phyloP scores from a whole-genome alignment of 2,888 invertebrate species.

The Metalampra italica region DNA sequence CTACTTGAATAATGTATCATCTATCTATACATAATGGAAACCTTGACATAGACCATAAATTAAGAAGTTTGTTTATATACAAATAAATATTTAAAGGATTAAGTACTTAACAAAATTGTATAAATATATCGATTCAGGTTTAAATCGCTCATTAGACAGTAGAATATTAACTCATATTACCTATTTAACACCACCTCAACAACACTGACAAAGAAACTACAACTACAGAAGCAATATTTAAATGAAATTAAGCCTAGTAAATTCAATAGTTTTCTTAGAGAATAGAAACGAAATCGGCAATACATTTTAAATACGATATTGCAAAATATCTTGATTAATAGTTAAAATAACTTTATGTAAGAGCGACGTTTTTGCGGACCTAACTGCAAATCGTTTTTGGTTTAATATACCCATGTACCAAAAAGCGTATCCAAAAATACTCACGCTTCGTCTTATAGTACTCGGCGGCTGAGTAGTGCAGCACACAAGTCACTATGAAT shows the following conservation, averaged over 20 bases:
- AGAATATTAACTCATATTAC: no score
- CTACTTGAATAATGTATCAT: neutral
- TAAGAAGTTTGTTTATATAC: slow-evolving; percentile 3
- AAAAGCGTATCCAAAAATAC: slow-evolving; percentile 38
- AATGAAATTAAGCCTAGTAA: no score
- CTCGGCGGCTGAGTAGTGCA: slow-evolving; percentile 51
- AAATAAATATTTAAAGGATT: neutral
- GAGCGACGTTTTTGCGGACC: neutral
- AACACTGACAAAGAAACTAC: no score
- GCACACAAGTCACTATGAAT: slow-evolving; percentile 60
- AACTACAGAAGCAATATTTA: no score
- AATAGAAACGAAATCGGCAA: no score
- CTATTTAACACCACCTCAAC: no score
- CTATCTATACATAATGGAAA: neutral
- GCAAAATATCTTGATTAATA: no score
- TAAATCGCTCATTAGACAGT: no score
- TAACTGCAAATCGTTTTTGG: slow-evolving; percentile 11
- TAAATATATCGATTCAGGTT: no score
- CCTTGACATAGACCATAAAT: slow-evolving; percentile 8
- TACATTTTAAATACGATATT: no score
- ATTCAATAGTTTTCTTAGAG: no score
- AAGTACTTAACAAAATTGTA: neutral
- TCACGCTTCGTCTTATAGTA: slow-evolving; percentile 70
- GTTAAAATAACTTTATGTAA: neutral
- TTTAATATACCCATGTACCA: slow-evolving; percentile 18